Conservation (phyloP, 2,888 invertebrate species). For the Eristalinus aeneus region DNA sequence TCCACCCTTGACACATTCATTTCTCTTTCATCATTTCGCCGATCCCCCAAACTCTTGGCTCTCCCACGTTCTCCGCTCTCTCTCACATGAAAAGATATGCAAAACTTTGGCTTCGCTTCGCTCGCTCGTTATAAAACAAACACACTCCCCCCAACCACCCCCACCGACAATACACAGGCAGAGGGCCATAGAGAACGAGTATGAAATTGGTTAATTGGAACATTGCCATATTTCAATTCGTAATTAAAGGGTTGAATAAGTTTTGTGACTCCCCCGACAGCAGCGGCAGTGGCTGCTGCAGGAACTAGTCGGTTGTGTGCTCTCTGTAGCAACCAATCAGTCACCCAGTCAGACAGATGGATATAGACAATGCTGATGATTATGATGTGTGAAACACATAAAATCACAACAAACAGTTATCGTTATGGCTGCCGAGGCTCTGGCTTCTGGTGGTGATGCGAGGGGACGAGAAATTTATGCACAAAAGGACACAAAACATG, state of each 20-base stretch:
- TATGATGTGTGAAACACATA: conserved; percentile 71
- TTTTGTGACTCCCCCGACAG: conserved; percentile 60
- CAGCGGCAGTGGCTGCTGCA: neutral
- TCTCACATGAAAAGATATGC: conserved; percentile 40
- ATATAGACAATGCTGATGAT: conserved; percentile 66
- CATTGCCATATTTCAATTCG: conserved; percentile 75
- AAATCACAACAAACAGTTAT: conserved; percentile 71
- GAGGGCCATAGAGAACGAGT: conserved; percentile 23
- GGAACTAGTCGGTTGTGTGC: neutral
- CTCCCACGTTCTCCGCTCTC: neutral
- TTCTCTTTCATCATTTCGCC: conserved; percentile 54
- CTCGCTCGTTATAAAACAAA: conserved; percentile 53
- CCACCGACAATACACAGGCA: conserved; percentile 27
- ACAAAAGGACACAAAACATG: conserved; percentile 57
- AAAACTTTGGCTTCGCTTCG: conserved; percentile 55
- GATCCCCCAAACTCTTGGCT: conserved; percentile 3
- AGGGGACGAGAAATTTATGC: conserved; percentile 56
- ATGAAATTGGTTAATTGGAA: conserved; percentile 73
- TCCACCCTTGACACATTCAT: conserved; percentile 58
- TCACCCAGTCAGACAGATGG: conserved; percentile 42
- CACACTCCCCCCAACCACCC: neutral
- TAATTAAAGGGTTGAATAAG: conserved; percentile 74
- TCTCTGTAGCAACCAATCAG: conserved; percentile 23
- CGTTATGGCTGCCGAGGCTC: conserved; percentile 37
- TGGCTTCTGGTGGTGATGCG: neutral